Percentiles rank a stretch among this genome's conserved stretches.
phyloP scores from a whole-genome alignment of 2,113 vertebrate species.

The Oreochromis tanganicae region DNA sequence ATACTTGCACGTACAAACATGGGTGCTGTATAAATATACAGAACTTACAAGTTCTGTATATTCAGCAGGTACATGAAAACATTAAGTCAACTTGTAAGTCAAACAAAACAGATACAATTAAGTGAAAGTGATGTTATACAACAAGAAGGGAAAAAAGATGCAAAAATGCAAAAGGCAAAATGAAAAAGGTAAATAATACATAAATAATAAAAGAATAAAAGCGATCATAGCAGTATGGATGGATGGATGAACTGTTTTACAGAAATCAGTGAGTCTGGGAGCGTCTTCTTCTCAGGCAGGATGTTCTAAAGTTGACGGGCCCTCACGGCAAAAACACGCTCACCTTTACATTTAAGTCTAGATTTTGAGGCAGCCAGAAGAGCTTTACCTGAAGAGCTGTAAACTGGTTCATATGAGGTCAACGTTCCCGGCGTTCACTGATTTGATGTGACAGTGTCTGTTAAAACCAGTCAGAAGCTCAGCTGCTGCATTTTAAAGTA shows the following conservation, averaged over 20 bases:
- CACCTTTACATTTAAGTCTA: not conserved
- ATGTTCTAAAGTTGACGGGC: not conserved
- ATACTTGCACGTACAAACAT: not conserved
- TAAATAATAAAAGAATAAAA: not conserved
- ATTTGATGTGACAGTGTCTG: not conserved
- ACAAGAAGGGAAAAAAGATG: not conserved
- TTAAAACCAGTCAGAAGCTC: not conserved
- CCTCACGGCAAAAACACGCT: fast-evolving
- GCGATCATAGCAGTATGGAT: not conserved
- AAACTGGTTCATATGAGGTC: not conserved
- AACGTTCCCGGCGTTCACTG: fast-evolving
- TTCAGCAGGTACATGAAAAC: not conserved
- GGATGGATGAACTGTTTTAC: not conserved
- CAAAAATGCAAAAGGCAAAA: not conserved
- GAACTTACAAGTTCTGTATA: not conserved
- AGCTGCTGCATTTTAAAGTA: not conserved
- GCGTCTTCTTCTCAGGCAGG: not conserved
- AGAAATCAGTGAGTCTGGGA: not conserved
- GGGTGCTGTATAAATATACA: not conserved
- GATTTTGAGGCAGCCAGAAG: not conserved
- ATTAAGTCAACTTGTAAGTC: not conserved
- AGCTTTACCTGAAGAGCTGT: not conserved
- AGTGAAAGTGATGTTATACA: not conserved
- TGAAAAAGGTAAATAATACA: not conserved
- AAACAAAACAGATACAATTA: not conserved